A percentile compares a stretch with the other conserved stretches of the same genome.
Conservation (phyloP, 2,888 invertebrate genomes). For the Drosophila pseudotakahashii region DNA sequence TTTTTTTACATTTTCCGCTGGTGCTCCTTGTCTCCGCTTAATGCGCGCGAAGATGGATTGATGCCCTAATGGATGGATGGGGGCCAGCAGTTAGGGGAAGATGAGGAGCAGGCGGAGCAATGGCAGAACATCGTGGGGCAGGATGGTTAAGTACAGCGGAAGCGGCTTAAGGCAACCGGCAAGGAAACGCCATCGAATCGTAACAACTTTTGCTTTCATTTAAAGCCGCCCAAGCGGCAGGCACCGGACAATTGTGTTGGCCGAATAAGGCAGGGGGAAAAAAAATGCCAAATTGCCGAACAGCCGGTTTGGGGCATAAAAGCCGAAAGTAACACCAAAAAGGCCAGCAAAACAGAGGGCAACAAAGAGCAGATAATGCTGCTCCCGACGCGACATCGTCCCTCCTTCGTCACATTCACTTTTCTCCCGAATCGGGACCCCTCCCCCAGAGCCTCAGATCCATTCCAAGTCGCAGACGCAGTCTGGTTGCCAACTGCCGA, state of each 20-base stretch:
- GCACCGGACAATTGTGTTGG: conserved; percentile 37
- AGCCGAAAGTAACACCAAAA: conserved; percentile 51
- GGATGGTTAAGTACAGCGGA: conserved; percentile 40
- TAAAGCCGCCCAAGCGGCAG: conserved; percentile 64
- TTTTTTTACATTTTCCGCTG: conserved; percentile 9
- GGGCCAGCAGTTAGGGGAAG: neutral
- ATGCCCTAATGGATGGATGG: conserved; percentile 53
- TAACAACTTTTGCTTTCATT: conserved; percentile 79
- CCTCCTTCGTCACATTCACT: conserved; percentile 32
- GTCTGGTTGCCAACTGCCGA: conserved; percentile 36
- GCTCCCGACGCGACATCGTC: conserved; percentile 28
- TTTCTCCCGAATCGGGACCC: conserved; percentile 1
- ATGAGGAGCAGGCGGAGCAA: neutral
- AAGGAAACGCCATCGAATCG: conserved; percentile 70
- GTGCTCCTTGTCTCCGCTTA: conserved; percentile 40
- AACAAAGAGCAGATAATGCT: conserved; percentile 50
- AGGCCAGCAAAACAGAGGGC: conserved; percentile 45
- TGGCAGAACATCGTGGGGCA: neutral
- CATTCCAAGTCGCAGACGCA: conserved; percentile 16
- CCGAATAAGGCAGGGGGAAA: neutral
- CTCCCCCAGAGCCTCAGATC: neutral
- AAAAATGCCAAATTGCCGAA: conserved; percentile 46
- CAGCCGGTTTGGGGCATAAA: conserved; percentile 56
- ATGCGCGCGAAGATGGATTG: conserved; percentile 65
- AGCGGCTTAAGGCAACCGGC: conserved; percentile 31